Conservation (phyloP, 2,797 vertebrate species). For the Hemibagrus guttatus region DNA sequence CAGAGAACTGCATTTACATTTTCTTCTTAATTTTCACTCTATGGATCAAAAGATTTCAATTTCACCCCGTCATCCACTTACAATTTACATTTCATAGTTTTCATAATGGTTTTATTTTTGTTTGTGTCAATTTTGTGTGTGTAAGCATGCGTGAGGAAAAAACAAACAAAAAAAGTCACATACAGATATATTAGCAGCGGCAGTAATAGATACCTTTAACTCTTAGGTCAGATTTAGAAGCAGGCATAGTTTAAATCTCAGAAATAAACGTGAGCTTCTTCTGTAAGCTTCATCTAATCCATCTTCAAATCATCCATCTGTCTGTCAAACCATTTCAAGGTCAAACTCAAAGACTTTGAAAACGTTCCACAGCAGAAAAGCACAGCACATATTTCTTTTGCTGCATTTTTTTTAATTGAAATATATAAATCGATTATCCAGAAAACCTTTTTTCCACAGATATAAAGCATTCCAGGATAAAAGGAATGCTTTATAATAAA, state of each 20-base stretch:
- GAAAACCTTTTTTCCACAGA: not conserved
- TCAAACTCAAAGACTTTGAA: not conserved
- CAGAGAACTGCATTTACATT: conserved; percentile 9
- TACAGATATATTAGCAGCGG: not conserved
- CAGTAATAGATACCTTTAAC: not conserved
- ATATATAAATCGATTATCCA: not conserved
- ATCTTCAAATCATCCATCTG: not conserved
- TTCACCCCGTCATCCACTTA: not conserved
- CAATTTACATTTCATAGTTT: not conserved
- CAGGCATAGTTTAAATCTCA: not conserved
- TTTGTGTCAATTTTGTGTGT: not conserved
- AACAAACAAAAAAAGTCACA: not conserved
- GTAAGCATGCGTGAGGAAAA: not conserved
- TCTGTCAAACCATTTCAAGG: not conserved
- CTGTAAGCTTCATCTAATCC: not conserved
- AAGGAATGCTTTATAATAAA: not conserved
- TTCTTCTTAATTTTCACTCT: not conserved
- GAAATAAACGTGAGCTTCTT: not conserved
- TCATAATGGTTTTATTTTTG: not conserved
- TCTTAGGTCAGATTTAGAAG: not conserved
- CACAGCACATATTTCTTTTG: too few relatives aligned
- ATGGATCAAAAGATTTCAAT: not conserved
- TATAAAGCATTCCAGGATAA: not conserved
- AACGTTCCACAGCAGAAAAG: not conserved
- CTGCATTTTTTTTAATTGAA: not conserved